phyloP scores from a whole-genome alignment of 2,113 vertebrate genomes.

The Microcebus griseorufus region DNA sequence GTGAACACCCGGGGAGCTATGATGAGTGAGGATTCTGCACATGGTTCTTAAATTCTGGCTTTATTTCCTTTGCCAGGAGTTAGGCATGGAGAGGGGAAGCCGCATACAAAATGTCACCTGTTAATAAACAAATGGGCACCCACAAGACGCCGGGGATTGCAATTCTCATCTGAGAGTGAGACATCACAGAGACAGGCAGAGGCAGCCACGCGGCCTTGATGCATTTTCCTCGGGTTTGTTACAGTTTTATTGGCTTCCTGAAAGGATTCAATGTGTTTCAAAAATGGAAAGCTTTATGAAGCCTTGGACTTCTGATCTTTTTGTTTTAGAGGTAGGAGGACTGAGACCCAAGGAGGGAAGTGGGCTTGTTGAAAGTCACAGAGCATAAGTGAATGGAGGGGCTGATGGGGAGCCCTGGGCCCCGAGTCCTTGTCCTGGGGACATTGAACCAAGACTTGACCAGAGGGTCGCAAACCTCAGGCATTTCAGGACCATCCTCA shows the following conservation, averaged over 20 bases:
- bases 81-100: background rate
- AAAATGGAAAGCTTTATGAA: background rate
- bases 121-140: background rate
- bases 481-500: background rate
- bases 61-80: background rate
- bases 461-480: background rate
- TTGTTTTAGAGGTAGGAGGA: background rate
- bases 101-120: background rate
- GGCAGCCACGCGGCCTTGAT: background rate
- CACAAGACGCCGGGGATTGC: background rate
- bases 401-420: accelerated
- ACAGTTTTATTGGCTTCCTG: background rate
- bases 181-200: background rate
- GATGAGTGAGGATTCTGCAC: background rate
- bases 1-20: background rate
- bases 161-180: background rate
- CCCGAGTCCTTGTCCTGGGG: background rate
- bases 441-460: background rate
- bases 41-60: background rate
- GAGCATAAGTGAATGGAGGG: background rate
- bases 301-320: background rate
- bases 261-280: background rate
- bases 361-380: background rate
- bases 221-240: background rate
- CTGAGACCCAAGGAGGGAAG: background rate